Conservation (phyloP, 2,888 invertebrate genomes). For the Aspidiotus rigidus region DNA sequence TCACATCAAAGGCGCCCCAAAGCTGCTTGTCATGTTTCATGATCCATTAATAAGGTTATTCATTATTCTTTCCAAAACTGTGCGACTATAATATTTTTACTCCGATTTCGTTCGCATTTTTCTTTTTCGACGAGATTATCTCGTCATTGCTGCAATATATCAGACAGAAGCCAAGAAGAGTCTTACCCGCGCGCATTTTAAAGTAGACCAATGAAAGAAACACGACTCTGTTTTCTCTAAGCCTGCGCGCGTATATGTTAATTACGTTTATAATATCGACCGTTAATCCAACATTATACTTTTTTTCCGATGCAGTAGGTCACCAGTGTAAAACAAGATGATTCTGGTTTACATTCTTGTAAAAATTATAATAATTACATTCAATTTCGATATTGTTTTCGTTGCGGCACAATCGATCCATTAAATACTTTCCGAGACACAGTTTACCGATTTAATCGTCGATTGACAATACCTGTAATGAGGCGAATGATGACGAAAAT, state of each 20-base stretch:
- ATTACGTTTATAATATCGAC: slow-evolving; percentile 28
- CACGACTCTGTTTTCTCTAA: slow-evolving; percentile 16
- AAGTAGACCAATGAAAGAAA: slow-evolving; percentile 25
- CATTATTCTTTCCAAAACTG: slow-evolving; percentile 1
- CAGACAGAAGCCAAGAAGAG: neutral
- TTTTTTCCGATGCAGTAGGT: slow-evolving; percentile 19
- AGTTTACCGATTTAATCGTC: too few relatives aligned
- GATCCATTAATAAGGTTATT: too few relatives aligned
- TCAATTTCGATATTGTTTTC: too few relatives aligned
- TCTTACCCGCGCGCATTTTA: slow-evolving; percentile 18
- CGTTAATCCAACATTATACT: slow-evolving; percentile 24
- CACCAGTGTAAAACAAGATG: slow-evolving; percentile 15
- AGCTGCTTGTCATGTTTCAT: too few relatives aligned
- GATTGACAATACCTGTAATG: too few relatives aligned
- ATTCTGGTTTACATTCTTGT: too few relatives aligned
- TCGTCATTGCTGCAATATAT: neutral
- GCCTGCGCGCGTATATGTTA: slow-evolving; percentile 23
- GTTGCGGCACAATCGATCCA: too few relatives aligned
- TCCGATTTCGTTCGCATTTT: neutral
- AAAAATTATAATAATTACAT: too few relatives aligned
- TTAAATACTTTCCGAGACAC: too few relatives aligned
- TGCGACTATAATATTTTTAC: neutral
- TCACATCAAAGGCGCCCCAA: too few relatives aligned
- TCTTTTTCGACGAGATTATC: slow-evolving; percentile 14
- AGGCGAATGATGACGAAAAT: too few relatives aligned